Evolutionary conservation across 1,140 invertebrate species (phyloP), one percentile per base, ranked within the genome.

Genomic region (Drosophila willistoni): DNA sequence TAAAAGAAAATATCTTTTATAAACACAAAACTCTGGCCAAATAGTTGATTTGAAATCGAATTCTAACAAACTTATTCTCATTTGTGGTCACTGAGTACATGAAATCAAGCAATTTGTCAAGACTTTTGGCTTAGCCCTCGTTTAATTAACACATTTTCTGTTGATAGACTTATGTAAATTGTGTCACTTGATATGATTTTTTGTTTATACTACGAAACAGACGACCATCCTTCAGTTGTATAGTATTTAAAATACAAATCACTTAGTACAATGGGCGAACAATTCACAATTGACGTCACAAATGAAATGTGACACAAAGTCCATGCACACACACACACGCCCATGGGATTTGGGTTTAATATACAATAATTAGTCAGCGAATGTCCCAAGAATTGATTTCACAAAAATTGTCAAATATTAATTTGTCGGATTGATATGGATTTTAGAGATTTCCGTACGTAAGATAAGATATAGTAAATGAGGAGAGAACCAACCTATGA

Each of bases 221-320:
- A 44, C 14, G 42, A 44, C 42, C 14, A 44, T 44, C 42, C 42
- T 44, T n/a, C 5, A 17, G 14, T 0, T 9, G 14, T 19, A 47
- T 47, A 47, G 44, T 51, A 51, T 22, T 51, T 12, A 12, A 19
- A 51, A 51, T 51, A 51, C 44, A 51, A 51, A 9, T 51, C 44
- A 51, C 44, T 51, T 51, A 51, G 44, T 19, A 51, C 17, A 17
- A 36, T 29, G 29, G 5, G 1, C 5, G 29, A 6, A 29, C 34
- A 3, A 10, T 10, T 36, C 9, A 36, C 36, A 39, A 47, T 51
- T 22, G 44, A 51, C 44, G 44, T 51, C 44, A 51, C 44, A 51
- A 51, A 51, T 22, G 44, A 22, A 51, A 51, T 51, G 44, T 51
- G 17, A 51, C 44, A 51, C 44, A 51, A 51, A 51, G 44, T 51